Conservation (phyloP, 1,140 invertebrate species). For the Cecropterus lyciades region DNA sequence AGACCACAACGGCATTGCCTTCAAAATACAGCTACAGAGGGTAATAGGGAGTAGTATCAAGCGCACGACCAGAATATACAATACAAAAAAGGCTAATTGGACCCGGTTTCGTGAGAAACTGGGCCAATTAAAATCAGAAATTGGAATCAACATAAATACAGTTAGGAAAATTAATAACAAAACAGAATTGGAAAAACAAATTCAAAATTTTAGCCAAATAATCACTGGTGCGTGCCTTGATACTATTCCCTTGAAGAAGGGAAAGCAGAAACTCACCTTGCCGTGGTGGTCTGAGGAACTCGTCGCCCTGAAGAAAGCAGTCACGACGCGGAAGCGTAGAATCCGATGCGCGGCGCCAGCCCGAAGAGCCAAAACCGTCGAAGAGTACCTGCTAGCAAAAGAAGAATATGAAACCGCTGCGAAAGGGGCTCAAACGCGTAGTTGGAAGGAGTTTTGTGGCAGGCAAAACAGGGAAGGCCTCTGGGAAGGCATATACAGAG, state of each 20-base stretch:
- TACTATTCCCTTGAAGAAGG: constrained; percentile 15
- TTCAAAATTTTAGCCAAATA: constrained; percentile 10
- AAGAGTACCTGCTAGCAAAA: constrained; percentile 33
- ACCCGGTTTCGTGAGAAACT: constrained; percentile 29
- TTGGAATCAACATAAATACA: not conserved
- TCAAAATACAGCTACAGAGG: constrained; percentile 23
- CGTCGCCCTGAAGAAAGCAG: constrained; percentile 18
- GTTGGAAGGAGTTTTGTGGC: constrained; percentile 33
- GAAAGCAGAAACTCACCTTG: constrained; percentile 11
- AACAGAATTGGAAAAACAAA: constrained; percentile 4
- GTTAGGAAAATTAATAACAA: constrained; percentile 9
- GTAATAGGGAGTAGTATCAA: constrained; percentile 1
- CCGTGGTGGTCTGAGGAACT: constrained; percentile 36
- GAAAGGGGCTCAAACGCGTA: constrained; percentile 12
- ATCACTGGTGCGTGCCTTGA: not conserved
- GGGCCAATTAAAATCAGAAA: constrained; percentile 18
- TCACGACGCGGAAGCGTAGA: constrained; percentile 19
- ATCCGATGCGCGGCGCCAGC: constrained; percentile 27
- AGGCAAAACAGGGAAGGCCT: constrained; percentile 29
- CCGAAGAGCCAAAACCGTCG: constrained; percentile 23
- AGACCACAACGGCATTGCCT: constrained; percentile 36
- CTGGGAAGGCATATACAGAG: constrained; percentile 36
- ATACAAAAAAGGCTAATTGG: constrained; percentile 42
- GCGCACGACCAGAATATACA: constrained; percentile 35
- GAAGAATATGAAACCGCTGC: constrained; percentile 19